Evolutionary conservation across 2,888 invertebrate species (phyloP), one percentile per base, ranked within the genome.

Genomic region (Chrysina gloriosa): DNA sequence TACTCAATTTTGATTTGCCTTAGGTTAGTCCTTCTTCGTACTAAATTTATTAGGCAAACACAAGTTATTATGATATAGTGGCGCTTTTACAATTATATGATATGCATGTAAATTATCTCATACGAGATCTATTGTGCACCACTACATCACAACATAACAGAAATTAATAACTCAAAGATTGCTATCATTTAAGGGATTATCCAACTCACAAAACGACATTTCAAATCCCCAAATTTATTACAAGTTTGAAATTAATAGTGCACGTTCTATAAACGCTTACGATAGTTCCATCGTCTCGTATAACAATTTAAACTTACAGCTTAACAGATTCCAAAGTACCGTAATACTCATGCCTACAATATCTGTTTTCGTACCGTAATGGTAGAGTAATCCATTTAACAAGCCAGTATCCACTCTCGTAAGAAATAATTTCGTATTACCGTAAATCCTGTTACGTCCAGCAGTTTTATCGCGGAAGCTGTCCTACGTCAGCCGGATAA

Each of bases 371-470:
- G 16, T 52, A 52, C 52, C 11, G 39, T 14, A 39, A n/a, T 39
- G n/a, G 65, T 52, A 65, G 42, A 16, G 19, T 58, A 61, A 67
- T 67, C 48, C 47, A 34, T 56, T 56, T 45, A 68, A 54, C 63
- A 54, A 45, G 14, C 27, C 5, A 25, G 21, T 45, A 21, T 23
- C 11, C 7, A 31, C 23, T 61, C 50, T 36, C 45, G 48, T 67
- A 67, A 67, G 63, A 63, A 52, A 61, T 63, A 52, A 63, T 67
- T 61, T 42, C 27, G 39, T 39, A 48, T 16, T 58, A 19, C 23
- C 36, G 31, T 27, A 34, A 52, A 52, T 68, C 48, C 27, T 48
- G 64, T 68, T 61, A 68, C 29, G 45, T 68, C 25, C 50, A 48
- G 29, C 56, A 47, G 11, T 39, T 61, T 27, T 42, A 42, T 42